phyloP scores from a whole-genome alignment of 2,113 vertebrate genomes.

The Neotoma lepida region DNA sequence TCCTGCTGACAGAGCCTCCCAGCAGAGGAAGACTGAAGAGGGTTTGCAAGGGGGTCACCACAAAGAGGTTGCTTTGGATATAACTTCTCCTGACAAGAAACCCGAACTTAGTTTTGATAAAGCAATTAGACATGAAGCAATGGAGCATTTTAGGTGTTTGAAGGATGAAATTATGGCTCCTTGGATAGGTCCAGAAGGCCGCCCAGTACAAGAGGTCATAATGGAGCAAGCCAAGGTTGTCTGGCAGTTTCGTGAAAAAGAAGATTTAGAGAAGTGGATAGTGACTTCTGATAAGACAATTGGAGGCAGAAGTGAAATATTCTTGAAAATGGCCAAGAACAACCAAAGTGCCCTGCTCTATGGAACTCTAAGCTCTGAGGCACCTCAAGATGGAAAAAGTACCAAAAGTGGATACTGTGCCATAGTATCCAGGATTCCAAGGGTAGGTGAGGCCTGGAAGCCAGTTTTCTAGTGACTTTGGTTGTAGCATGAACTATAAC shows the following conservation, averaged over 20 bases:
- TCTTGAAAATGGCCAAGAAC: constrained; percentile 90
- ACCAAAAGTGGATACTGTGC: constrained; percentile 94
- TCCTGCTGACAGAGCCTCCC: constrained; percentile 77
- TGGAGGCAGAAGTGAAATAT: constrained; percentile 93
- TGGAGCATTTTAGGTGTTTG: constrained; percentile 87
- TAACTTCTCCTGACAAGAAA: constrained; percentile 82
- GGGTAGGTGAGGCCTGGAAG: constrained; percentile 86
- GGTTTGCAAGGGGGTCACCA: constrained; percentile 47
- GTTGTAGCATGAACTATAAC: not conserved
- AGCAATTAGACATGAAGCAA: constrained; percentile 85
- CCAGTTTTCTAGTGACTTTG: not conserved
- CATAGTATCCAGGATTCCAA: constrained; percentile 86
- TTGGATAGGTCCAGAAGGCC: constrained; percentile 87
- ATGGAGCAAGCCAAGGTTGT: constrained; percentile 91
- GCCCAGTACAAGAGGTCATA: constrained; percentile 81
- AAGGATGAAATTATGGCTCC: constrained; percentile 86
- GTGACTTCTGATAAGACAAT: constrained; percentile 93
- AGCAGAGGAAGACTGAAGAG: constrained; percentile 38
- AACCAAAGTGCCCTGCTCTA: constrained; percentile 89
- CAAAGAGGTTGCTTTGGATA: constrained; percentile 65
- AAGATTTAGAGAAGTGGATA: constrained; percentile 91
- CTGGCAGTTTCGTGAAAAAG: constrained; percentile 93
- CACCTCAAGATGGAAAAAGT: constrained; percentile 92
- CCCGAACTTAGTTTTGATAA: constrained; percentile 88
- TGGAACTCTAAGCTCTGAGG: constrained; percentile 88